Base-by-base conservation (phyloP, 2,888 invertebrate genomes). In the Rhamphomyia laevipes region DNA sequence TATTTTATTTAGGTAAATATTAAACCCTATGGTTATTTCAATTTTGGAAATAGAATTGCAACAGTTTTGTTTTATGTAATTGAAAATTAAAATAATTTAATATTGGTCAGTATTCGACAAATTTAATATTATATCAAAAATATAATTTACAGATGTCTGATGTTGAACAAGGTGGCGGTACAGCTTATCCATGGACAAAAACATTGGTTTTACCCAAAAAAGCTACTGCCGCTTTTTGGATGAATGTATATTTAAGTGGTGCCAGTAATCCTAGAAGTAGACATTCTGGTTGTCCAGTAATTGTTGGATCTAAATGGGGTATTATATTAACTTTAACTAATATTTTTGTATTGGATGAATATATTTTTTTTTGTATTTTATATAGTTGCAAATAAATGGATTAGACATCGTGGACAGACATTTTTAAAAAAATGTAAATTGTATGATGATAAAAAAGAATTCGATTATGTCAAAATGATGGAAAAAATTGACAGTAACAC, bases 281-380 rank as follows among this genome's bases (percentile, higher is more conserved):
- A 51, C 96, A 97, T 71, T 95, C 93, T 3, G 95, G 92, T 47
- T 97, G 96, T 68, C 96, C 96, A 2, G 95, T 97, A 23, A 77
- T 96, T 23, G 81, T 87, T 2, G 96, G 96, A 40, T 87, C 88
- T 17, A 97, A 97, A 74, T 96, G 96, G 96, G 94, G 92, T 91
- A 71, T 65, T 73, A 3, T 49, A 7, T 3, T 23, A 15, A n/a
- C n/a, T n/a, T n/a, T n/a, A n/a, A n/a, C n/a, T n/a, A n/a, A n/a
- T n/a, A n/a, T n/a, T 16, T 11, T 37, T 21, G 9, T 6, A 10
- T 37, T 11, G 16, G 5, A 40, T 23, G n/a, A 12, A 44, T n/a
- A n/a, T n/a, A n/a, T n/a, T 15, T 12, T n/a, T 4, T 11, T 18
- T 13, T 18, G 9, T 38, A 17, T 38, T 16, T 5, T n/a, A n/a